phyloP scores from a whole-genome alignment of 1,140 invertebrate genomes.

The Drosophila quadrilineata region DNA sequence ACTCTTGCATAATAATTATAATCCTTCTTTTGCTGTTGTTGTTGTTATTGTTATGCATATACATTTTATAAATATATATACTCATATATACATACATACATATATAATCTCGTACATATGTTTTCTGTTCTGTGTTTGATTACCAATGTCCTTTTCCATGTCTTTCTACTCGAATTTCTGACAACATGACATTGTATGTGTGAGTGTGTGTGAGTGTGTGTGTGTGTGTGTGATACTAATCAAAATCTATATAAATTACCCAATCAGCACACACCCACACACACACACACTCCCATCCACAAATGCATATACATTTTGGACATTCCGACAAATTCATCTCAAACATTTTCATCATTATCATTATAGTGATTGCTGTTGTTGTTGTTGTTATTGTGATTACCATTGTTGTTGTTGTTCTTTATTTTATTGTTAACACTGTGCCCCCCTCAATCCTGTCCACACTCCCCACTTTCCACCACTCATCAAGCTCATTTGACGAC shows the following conservation, averaged over 20 bases:
- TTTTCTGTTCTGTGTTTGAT: too few species aligned
- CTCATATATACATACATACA: too few species aligned
- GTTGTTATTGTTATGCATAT: too few species aligned
- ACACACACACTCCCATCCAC: neutral
- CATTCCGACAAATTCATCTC: constrained; percentile 1
- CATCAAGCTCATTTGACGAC: neutral
- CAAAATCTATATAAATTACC: constrained; percentile 25
- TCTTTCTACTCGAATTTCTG: too few species aligned
- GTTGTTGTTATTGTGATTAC: constrained; percentile 38
- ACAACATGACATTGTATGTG: too few species aligned
- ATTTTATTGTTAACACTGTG: constrained; percentile 35
- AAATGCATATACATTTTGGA: constrained; percentile 7
- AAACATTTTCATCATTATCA: constrained; percentile 34
- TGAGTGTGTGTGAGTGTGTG: constrained; percentile 9
- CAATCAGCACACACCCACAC: constrained; percentile 8
- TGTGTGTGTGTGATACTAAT: neutral
- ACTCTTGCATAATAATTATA: too few species aligned
- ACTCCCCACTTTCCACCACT: neutral
- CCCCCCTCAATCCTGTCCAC: neutral
- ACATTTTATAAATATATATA: too few species aligned
- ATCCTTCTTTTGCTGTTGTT: too few species aligned
- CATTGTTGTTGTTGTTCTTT: constrained; percentile 10
- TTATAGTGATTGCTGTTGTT: constrained; percentile 40
- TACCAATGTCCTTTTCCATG: too few species aligned
- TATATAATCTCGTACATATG: too few species aligned